Evolutionary conservation across 1,140 invertebrate species (phyloP).

Genomic region (Nephila pilipes): DNA sequence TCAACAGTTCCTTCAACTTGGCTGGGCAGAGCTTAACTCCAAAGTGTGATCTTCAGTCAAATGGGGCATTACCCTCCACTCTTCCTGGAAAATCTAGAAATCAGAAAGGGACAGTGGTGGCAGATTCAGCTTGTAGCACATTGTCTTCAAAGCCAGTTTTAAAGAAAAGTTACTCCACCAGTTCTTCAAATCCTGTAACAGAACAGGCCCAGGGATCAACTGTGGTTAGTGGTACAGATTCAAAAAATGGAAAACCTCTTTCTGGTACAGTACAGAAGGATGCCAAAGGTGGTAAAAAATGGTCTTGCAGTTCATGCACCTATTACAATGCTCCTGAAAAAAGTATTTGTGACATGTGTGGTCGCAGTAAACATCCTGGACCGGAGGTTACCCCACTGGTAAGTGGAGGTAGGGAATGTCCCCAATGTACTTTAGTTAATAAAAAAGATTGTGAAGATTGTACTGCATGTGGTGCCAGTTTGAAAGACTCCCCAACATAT

Average conservation of each 20-base stretch:
- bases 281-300: conserved; percentile 81
- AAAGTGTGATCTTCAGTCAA: conserved; percentile 69
- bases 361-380: conserved; percentile 85
- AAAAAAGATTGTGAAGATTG: conserved; percentile 85
- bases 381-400: conserved; percentile 86
- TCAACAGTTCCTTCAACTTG: conserved; percentile 21
- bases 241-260: conserved; percentile 49
- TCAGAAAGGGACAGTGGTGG: not conserved
- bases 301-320: conserved; percentile 88
- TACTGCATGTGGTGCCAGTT: conserved; percentile 86
- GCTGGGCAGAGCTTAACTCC: conserved; percentile 74
- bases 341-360: conserved; percentile 90
- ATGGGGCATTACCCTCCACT: conserved; percentile 36
- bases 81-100: conserved; percentile 36
- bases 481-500: conserved; percentile 90
- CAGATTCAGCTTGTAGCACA: not conserved
- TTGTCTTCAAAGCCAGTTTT: conserved; percentile 49
- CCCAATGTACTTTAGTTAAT: conserved; percentile 87
- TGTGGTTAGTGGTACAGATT: not conserved
- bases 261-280: conserved; percentile 4
- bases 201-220: not conserved
- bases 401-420: conserved; percentile 89
- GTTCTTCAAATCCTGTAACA: not conserved
- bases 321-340: conserved; percentile 84
- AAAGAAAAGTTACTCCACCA: conserved; percentile 65